These are phyloP conservation scores for Mus pahari DNA, from an alignment of 2,113 vertebrate species.

Conservation along the genomic window DNA sequence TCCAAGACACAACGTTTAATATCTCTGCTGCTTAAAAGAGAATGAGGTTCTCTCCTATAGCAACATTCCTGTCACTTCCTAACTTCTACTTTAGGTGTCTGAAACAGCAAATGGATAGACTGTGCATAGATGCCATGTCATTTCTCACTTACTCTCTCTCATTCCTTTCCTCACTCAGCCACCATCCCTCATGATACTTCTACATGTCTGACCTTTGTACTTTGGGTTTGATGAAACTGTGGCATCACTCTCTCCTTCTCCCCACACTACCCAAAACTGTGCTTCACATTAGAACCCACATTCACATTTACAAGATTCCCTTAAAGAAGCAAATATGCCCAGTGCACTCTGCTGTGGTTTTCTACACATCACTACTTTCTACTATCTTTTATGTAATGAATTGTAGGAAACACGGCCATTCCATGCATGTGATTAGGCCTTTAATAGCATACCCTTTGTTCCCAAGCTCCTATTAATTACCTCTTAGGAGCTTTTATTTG, in stretches of 20 bases:
- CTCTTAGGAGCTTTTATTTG: constrained; percentile 61
- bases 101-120: not conserved
- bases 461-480: constrained; percentile 60
- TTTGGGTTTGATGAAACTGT: not conserved
- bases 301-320: not conserved
- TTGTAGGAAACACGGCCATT: constrained; percentile 10
- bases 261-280: no score
- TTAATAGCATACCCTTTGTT: constrained; percentile 53
- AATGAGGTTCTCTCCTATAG: not conserved
- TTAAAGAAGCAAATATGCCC: not conserved
- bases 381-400: not conserved
- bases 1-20: not conserved
- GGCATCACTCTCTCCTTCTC: not conserved
- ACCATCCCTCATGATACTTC: not conserved
- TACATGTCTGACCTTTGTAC: not conserved
- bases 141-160: not conserved
- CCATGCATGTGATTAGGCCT: constrained; percentile 43
- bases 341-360: not conserved
- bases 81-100: not conserved
- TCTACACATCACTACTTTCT: not conserved
- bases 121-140: not conserved
- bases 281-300: not conserved
- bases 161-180: not conserved
- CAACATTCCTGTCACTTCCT: not conserved
- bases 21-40: not conserved